Conservation (phyloP, 2,797 vertebrate genomes). For the Helarctos malayanus region DNA sequence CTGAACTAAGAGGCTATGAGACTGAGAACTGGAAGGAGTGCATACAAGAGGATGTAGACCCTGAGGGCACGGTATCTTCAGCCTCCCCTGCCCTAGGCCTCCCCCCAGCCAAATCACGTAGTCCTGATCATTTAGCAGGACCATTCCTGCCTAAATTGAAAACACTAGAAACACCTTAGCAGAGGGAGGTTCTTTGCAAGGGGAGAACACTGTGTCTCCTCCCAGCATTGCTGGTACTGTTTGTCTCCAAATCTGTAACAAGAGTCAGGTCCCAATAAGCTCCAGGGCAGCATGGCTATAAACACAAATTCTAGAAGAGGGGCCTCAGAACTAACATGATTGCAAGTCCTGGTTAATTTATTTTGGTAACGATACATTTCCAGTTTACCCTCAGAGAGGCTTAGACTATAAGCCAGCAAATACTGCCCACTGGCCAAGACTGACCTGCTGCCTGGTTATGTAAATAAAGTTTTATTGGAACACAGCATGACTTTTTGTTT, state of each 20-base stretch:
- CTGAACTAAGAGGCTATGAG: not conserved
- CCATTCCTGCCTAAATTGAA: not conserved
- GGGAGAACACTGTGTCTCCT: not conserved
- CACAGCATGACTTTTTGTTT: not conserved
- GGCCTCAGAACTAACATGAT: not conserved
- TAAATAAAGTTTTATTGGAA: not conserved
- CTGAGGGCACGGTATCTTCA: not conserved
- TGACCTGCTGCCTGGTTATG: not conserved
- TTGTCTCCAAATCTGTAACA: not conserved
- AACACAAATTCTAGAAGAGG: not conserved
- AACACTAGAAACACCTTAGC: not conserved
- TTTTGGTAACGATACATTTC: not conserved
- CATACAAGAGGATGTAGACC: not conserved
- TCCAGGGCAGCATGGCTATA: not conserved
- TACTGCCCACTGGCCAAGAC: not conserved
- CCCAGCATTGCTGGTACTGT: fast-evolving
- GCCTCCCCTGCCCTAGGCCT: not conserved
- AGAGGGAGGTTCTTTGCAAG: not conserved
- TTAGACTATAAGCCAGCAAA: not conserved
- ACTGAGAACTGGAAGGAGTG: not conserved
- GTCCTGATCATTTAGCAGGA: not conserved
- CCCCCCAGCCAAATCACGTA: not conserved
- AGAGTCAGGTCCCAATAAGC: not conserved
- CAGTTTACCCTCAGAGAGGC: not conserved
- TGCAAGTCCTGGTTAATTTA: not conserved